Percentiles rank a stretch among this genome's conserved stretches.
Evolutionary conservation across 2,797 vertebrate genomes (phyloP).

Genomic region (Gymnocypris eckloni): DNA sequence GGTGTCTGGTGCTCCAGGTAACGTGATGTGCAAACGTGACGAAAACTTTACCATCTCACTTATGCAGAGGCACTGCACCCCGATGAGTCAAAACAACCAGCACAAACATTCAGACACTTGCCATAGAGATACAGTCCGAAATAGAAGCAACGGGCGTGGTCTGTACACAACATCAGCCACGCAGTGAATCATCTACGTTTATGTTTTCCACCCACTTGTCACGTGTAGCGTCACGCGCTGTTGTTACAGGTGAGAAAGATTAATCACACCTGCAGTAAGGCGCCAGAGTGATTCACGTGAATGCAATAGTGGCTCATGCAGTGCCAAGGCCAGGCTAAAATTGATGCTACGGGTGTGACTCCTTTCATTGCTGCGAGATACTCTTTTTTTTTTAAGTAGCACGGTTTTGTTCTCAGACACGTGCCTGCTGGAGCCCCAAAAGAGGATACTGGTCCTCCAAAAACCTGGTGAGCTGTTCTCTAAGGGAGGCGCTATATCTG

Average conservation of each 20-base stretch:
- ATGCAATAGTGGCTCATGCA: background rate
- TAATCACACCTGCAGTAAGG: conserved; percentile 25
- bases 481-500: conserved; percentile 36
- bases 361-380: conserved; percentile 11
- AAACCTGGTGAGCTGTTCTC: conserved; percentile 27
- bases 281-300: conserved; percentile 14
- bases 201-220: background rate
- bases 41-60: conserved; percentile 17
- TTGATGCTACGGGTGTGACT: background rate
- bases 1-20: conserved; percentile 48
- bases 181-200: background rate
- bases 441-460: conserved; percentile 33
- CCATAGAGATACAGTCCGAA: conserved; percentile 1
- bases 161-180: background rate
- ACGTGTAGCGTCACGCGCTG: conserved; percentile 39
- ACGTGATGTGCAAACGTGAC: conserved; percentile 61
- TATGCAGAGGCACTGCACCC: conserved; percentile 9
- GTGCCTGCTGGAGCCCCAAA: conserved; percentile 35
- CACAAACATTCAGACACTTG: background rate
- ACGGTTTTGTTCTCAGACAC: conserved; percentile 36
- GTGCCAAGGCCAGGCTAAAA: background rate
- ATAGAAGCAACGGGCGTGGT: conserved; percentile 20
- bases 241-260: conserved; percentile 28
- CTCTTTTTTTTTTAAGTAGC: conserved; percentile 24
- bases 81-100: background rate